These are phyloP conservation scores for Gambusia affinis DNA, from an alignment of 2,113 vertebrate genomes.

Conservation along the genomic window DNA sequence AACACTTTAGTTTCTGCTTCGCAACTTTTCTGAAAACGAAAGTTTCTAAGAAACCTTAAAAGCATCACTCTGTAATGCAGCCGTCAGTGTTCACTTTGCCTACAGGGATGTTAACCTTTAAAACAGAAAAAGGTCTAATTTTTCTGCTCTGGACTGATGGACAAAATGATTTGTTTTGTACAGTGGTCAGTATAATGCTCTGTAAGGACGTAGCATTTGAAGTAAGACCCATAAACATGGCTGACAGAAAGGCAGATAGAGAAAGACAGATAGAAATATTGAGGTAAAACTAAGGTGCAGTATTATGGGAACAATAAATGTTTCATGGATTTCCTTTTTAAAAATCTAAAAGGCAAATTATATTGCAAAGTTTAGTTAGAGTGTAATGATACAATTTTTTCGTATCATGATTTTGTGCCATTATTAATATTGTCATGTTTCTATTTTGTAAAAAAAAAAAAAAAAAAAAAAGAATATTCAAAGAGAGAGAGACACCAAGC, in stretches of 20 bases:
- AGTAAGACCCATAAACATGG: conserved; percentile 27
- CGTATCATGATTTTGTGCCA: no score
- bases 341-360: conserved; percentile 2
- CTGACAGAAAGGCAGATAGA: conserved; percentile 12
- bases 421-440: no score
- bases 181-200: conserved; percentile 6
- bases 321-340: conserved; percentile 1
- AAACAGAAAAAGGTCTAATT: neutral
- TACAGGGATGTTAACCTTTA: neutral
- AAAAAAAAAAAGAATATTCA: no score
- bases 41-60: conserved; percentile 21
- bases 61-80: neutral
- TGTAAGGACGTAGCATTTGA: conserved; percentile 38
- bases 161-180: neutral
- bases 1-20: conserved; percentile 6
- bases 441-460: no score
- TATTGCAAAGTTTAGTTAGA: no score
- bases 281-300: conserved; percentile 19
- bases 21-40: neutral
- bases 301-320: conserved; percentile 8
- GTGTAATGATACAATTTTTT: no score
- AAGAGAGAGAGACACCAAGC: no score
- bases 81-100: neutral
- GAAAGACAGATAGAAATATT: conserved; percentile 15
- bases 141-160: conserved; percentile 4